These are phyloP conservation scores for Tachina grossa DNA, from an alignment of 2,888 invertebrate genomes.

Conservation along the genomic window DNA sequence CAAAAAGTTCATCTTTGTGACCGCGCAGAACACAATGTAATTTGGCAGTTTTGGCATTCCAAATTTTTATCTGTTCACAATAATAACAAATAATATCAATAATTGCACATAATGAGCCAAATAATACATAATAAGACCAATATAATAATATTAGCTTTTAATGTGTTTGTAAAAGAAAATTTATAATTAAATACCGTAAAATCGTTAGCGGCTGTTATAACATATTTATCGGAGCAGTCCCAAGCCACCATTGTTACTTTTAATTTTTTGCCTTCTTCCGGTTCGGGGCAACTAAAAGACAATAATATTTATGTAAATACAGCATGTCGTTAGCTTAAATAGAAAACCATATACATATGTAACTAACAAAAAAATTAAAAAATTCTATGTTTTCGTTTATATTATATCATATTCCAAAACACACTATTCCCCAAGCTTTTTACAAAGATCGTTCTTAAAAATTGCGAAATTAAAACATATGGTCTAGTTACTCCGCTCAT, in stretches of 20 bases:
- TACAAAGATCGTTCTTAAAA: no score
- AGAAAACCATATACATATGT: not conserved
- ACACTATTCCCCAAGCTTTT: no score
- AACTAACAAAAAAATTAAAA: no score
- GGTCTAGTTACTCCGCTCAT: no score
- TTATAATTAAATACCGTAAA: slow-evolving; percentile 84
- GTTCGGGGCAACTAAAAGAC: slow-evolving; percentile 80
- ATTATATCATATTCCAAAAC: no score
- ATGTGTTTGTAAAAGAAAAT: not conserved
- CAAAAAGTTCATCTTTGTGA: slow-evolving; percentile 97
- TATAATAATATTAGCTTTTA: not conserved
- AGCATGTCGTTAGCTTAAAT: not conserved
- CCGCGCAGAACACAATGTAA: slow-evolving; percentile 88
- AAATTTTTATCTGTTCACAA: slow-evolving; percentile 85
- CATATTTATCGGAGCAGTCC: slow-evolving; percentile 93
- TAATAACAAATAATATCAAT: slow-evolving; percentile 1
- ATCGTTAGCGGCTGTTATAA: slow-evolving; percentile 96
- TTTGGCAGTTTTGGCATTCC: slow-evolving; percentile 88
- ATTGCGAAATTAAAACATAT: no score
- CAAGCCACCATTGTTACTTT: slow-evolving; percentile 98
- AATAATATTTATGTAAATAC: not conserved
- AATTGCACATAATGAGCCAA: not conserved
- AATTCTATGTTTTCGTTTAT: no score
- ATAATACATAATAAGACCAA: not conserved
- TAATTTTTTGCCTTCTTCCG: slow-evolving; percentile 85